Evolutionary conservation across 2,797 vertebrate genomes (phyloP), one percentile per base, ranked within the genome.

Genomic region (Labeo calbasu): DNA sequence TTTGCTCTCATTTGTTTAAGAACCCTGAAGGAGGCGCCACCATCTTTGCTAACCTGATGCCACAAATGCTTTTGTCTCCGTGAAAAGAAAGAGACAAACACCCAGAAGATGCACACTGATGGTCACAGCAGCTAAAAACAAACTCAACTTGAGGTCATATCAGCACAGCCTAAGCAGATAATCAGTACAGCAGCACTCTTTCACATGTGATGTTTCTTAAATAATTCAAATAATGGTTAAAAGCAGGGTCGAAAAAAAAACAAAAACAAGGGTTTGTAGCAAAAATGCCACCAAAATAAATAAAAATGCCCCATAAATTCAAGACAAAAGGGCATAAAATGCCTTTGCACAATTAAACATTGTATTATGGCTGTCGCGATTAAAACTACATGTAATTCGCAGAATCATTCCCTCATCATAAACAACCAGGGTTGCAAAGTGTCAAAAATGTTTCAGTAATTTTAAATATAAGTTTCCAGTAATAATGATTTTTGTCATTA

Each of bases 1-100:
- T 85, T 57, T 83, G 25, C 59, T 71, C 70, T 83, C 57, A 72
- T 73, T 85, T 85, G 75, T 84, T 86, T 68, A 65, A 85, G 40
- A 80, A 25, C 63, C 83, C 71, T 78, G 17, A 77, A 61, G 81
- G 68, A 68, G 59, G 19, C 8, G 11, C 50, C 40, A n/a, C 61
- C 70, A 25, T 72, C 70, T 36, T 70, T 68, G 15, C 61, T 77
- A 83, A 77, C 65, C 75, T 17, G 28, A 78, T 46, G 28, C 15
- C 68, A 84, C n/a, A 71, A 48, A 48, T 46, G 14, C 32, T 68
- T 28, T 61, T 55, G 32, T 63, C 17, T 72, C 17, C 21, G 36
- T 28, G 51, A 71, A 71, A 81, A 63, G 4, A 46, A 78, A 28
- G 43, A 32, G 19, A 36, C 13, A 73, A 21, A 36, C 55, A 28